Base-by-base conservation (phyloP, 2,888 invertebrate genomes). In the Cephus sareptanus region DNA sequence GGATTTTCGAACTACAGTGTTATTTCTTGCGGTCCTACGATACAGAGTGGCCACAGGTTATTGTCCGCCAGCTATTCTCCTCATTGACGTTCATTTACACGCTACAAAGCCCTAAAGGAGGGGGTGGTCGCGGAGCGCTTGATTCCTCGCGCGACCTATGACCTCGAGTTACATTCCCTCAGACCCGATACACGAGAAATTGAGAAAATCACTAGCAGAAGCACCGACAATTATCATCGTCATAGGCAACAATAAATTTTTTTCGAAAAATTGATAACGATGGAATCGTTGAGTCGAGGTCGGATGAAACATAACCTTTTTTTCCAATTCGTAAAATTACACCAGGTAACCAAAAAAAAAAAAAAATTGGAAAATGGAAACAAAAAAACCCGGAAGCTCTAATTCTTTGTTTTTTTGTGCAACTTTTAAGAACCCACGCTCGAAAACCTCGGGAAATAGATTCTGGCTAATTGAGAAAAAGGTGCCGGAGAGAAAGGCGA, bases 1-100 rank as follows among this genome's bases (percentile, higher is more conserved):
- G 76, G 56, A 73, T 73, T 78, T 78, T 76, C 76, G 78, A 78
- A 73, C 75, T 73, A 71, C 71, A 73, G 75, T 73, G 71, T 73
- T 78, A 78, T 78, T 78, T 73, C 78, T 78, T 78, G 23, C 56
- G 23, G 56, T 23, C 56, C 23, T 23, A 56, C 6, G 56, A 56
- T 56, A 56, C 1, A 23, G 56, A 23, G 23, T 23, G 6, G 56
- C 56, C 56, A 56, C 23, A 31, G 76, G 75, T 40, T 76, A 76
- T 68, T 78, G 69, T 71, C 56, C 23, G 56, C 23, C 56, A 23
- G 15, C 56, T 56, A 56, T 56, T 56, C 23, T 70, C 30, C 13
- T 34, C 71, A 71, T 71, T 71, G 71, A 34, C 71, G 71, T 71
- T 33, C 71, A 71, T 31, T 15, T 71, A 71, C 33, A 71, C 33